Evolutionary conservation across 2,888 invertebrate genomes (phyloP).

Genomic region (Parnassius orleans): DNA sequence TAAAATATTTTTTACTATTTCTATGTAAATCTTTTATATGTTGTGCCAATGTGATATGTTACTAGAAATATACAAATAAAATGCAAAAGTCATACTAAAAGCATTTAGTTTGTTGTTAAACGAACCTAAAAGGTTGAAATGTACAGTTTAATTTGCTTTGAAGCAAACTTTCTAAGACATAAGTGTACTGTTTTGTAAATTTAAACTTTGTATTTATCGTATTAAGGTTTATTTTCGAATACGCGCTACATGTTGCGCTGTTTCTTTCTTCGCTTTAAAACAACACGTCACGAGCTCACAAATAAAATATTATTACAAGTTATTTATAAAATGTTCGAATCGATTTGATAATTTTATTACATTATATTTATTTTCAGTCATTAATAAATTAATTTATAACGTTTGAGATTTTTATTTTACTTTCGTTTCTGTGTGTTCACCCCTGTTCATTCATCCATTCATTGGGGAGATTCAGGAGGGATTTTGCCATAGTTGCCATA

Average conservation of each 20-base stretch:
- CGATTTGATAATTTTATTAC: neutral
- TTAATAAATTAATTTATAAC: slow-evolving; percentile 4
- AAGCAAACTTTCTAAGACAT: too few relatives aligned
- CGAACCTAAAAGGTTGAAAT: neutral
- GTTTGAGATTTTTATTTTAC: neutral
- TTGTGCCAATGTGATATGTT: neutral
- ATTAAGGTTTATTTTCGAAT: too few relatives aligned
- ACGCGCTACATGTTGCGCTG: too few relatives aligned
- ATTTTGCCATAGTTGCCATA: too few relatives aligned
- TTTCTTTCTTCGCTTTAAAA: too few relatives aligned
- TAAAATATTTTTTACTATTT: neutral
- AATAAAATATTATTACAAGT: slow-evolving; percentile 1
- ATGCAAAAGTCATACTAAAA: too few relatives aligned
- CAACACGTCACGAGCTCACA: too few relatives aligned
- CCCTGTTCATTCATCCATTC: too few relatives aligned
- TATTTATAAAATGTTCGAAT: neutral
- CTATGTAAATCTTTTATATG: neutral
- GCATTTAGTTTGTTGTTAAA: neutral
- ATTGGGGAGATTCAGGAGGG: too few relatives aligned
- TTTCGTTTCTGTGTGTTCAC: too few relatives aligned
- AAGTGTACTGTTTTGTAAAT: too few relatives aligned
- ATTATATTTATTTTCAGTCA: slow-evolving; percentile 2
- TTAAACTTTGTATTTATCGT: too few relatives aligned
- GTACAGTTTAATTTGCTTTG: neutral
- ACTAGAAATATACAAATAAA: neutral